Evolutionary conservation across 2,797 vertebrate genomes (phyloP), one percentile per base, ranked within the genome.

Genomic region (Taeniopygia guttata): DNA sequence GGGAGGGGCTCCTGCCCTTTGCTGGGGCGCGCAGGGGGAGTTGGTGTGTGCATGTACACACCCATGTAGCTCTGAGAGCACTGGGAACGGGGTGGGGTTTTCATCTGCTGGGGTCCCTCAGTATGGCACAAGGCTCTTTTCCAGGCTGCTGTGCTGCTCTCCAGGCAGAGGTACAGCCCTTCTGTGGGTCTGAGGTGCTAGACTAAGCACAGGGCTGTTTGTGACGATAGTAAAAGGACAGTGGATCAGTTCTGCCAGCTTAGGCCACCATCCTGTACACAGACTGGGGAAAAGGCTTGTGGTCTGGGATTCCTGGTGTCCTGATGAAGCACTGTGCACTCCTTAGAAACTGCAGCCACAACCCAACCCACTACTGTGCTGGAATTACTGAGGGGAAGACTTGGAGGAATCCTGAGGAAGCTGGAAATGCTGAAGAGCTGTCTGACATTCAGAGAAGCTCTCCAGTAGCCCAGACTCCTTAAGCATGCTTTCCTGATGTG

Each of bases 41-140:
- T 38, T 20, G 9, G 8, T 30, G n/a, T 59, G 32, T 36, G 16
- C 30, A 3, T 13, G 1, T 3, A 45, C 25, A 16, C 29, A 23
- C 56, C 20, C 40, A 2, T 10, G 11, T 1, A 36, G 72, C 59
- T 77, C 26, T 18, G 48, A 11, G 27, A 64, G 78, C 32, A 1
- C 36, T 30, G 34, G 25, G 13, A 46, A 5, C 1, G 6, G 25
- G 23, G 4, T 1, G 2, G 17, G 25, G 4, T 48, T 58, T 30
- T 40, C 13, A 7, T 21, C 43, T 82, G 51, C 87, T 40, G 15
- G 20, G 36, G 27, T 51, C 25, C 14, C 52, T 45, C 15, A 6
- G 25, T 19, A 10, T 34, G 27, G 26, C 20, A 36, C 0, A 4
- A 26, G 56, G 26, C 58, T 77, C 32, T 22, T 67, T 32, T 38